Base-by-base conservation (phyloP, 1,140 invertebrate species). In the Caenorhabditis inopinata region DNA sequence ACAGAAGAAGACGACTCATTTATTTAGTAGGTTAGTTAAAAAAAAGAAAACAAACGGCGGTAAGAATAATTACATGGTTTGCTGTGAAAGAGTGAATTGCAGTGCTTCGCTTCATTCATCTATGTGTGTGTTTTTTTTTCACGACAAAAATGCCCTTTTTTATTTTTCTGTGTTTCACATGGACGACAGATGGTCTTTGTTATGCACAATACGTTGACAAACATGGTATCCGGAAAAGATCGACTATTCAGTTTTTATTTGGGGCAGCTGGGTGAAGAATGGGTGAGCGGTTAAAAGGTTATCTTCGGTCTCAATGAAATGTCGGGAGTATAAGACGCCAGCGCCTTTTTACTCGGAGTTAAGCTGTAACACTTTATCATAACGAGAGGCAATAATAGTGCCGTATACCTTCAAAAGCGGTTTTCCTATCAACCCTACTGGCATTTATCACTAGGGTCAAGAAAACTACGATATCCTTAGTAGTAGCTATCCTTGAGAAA, bases 151-250 rank as follows among this genome's bases (percentile, higher is more conserved):
- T 53, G 53, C 53, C 53, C 53, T 32, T n/a, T 53, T 53, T 53
- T 25, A 3, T 16, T 9, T 7, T 21, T 3, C 53, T 16, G 27
- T 25, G 29, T 32, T 62, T 62, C 53, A 62, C 53, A 62, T 62
- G 27, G 27, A 32, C 53, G 53, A 62, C 53, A 62, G 53, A 62
- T 62, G 53, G 53, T 62, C n/a, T 62, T 62, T 62, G 53, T 62
- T 62, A 32, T 62, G 53, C 53, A 62, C 53, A 62, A 62, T 32
- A 29, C 27, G n/a, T 62, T 32, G 53, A 32, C 53, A 62, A 62
- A 62, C 53, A 62, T 62, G 53, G 53, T 62, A 62, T 62, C 53
- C 53, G 53, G 53, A 62, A 29, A 21, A 62, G 14, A 18, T 5
- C 29, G 27, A 32, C 53, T 25, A 25, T 48, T 48, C 12, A 14